Evolutionary conservation across 2,888 invertebrate species (phyloP).

Genomic region (Aspidapion aeneum): DNA sequence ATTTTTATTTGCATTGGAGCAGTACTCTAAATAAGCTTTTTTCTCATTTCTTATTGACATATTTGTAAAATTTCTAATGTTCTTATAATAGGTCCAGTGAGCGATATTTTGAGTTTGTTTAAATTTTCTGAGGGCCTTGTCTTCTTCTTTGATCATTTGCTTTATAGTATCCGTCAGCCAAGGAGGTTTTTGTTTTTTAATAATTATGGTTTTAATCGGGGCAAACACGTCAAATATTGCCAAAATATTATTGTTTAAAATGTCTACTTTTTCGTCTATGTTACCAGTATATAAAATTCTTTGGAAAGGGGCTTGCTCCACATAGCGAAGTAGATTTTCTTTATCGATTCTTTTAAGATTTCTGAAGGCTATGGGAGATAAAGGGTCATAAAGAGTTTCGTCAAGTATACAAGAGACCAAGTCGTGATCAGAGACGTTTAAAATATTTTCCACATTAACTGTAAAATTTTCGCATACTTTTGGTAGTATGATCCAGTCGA

Average conservation of each 20-base stretch:
- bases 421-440: background rate
- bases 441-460: background rate
- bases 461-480: background rate
- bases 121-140: too few species aligned
- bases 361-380: background rate
- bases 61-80: background rate
- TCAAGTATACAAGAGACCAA: background rate
- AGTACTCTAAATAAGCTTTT: background rate
- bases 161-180: background rate
- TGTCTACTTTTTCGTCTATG: background rate
- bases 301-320: background rate
- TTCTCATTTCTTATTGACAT: background rate
- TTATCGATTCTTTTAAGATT: slow-evolving; percentile 1
- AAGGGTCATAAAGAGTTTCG: background rate
- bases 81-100: background rate
- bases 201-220: too few species aligned
- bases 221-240: background rate
- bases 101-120: too few species aligned
- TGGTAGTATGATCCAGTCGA: background rate
- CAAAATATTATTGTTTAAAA: background rate
- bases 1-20: background rate
- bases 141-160: background rate
- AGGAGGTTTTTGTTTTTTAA: background rate
- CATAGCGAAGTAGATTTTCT: background rate
- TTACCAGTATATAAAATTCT: background rate